Base-by-base conservation (phyloP, 2,888 invertebrate genomes). In the Agrotis exclamationis region DNA sequence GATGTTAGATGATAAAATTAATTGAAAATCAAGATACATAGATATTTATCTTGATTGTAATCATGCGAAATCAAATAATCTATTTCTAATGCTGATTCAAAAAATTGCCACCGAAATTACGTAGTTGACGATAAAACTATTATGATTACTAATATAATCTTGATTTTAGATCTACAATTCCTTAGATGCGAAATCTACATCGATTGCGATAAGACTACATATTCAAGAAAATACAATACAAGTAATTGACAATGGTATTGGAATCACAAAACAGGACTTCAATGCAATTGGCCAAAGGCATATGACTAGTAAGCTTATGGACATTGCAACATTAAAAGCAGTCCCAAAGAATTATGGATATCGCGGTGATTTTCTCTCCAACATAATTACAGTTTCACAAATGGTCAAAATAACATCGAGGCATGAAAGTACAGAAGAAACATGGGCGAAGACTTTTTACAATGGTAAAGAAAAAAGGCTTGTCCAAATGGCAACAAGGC, bases 201-300 rank as follows among this genome's bases (percentile, higher is more conserved):
- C 97, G 33, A 96, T 98, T 70, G 98, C 98, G 24, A 95, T 98
- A 64, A 95, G 98, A 86, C 89, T 98, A 33, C 95, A 98, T 89
- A 91, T 97, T 39, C 88, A 93, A 69, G 95, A 96, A 75, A 96
- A 96, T 84, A 96, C 96, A 80, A 96, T 98, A 80, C 98, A 98
- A 96, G 97, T 98, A 9, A 96, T 98, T 51, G 98, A 98, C 89
- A 98, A 98, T 94, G 98, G 98, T 2, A 84, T 79, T 82, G 98
- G 98, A 3, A 97, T 98, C 45, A 83, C 92, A 3, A 91, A 93
- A 83, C 86, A 92, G 39, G 96, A 97, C 87, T 94, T 98, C 74
- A 87, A 95, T 59, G 79, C 92, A 33, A 87, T 98, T 60, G 98
- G 97, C 18, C 91, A 95, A 80, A 96, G 97, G 79, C 96, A 97